phyloP scores from a whole-genome alignment of 2,113 vertebrate species.

The Dipodomys ordii region DNA sequence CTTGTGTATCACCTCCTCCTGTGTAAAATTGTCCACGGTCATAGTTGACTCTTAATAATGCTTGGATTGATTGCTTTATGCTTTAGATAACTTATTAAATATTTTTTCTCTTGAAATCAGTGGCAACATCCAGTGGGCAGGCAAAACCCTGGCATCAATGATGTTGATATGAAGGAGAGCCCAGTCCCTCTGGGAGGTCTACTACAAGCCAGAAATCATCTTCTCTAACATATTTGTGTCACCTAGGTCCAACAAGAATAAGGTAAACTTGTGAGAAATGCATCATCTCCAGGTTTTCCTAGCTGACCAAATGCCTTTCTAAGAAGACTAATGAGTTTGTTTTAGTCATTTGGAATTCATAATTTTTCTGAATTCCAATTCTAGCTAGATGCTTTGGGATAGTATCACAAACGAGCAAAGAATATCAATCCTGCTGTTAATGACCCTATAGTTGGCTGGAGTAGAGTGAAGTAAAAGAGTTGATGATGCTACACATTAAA shows the following conservation, averaged over 20 bases:
- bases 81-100: constrained; percentile 26
- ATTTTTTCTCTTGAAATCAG: not conserved
- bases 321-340: not conserved
- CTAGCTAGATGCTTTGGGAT: not conserved
- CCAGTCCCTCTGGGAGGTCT: not conserved
- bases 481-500: not conserved
- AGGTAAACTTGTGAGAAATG: not conserved
- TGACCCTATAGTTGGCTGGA: not conserved
- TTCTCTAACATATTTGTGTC: not conserved
- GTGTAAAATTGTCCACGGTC: not conserved
- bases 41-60: not conserved
- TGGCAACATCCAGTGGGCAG: not conserved
- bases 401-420: not conserved
- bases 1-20: not conserved
- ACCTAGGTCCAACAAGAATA: not conserved
- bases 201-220: not conserved
- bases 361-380: constrained; percentile 15
- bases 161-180: not conserved
- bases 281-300: not conserved
- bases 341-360: constrained; percentile 9
- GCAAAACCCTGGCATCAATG: not conserved
- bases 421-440: not conserved
- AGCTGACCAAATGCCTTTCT: not conserved
- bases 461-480: not conserved
- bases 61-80: not conserved